Base-by-base conservation (phyloP, 35 echinoderm and acorn worm species). In the Patiria miniata region DNA sequence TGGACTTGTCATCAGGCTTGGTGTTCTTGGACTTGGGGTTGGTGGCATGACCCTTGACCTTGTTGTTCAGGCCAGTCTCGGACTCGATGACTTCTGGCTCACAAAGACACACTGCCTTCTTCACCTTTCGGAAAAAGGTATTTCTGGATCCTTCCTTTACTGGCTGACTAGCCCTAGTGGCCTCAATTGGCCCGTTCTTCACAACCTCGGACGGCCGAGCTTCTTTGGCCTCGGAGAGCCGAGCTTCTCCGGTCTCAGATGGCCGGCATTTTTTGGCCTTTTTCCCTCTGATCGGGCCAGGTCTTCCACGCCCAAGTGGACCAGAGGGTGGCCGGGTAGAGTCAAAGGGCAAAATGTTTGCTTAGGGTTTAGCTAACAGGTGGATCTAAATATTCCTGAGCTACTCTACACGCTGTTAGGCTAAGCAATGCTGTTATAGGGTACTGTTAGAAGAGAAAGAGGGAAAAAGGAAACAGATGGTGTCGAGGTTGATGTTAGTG, bases 311-410 rank as follows among this genome's bases (percentile, higher is more conserved):
- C 34, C 26, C 18, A 18, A 12, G 3, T 30, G 21, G 65, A 23
- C 29, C 65, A 73, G 65, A 73, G 65, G 65, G 65, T 32, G 26
- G 65, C 26, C 65, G 65, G 19, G 14, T 73, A 30, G 3, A 73
- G 21, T 73, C 65, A 73, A 73, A 73, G 65, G 23, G 34, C 65
- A 73, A 73, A 73, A 73, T 73, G 65, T 22, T 73, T 18, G 26
- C 65, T 73, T 32, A 28, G 34, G 18, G 18, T 69, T 29, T 34
- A 36, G 65, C 65, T 32, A 36, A 73, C 65, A 73, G 26, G 26
- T 7, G 14, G 65, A 14, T 16, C 29, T 22, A 73, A 68, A 34
- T 60, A 32, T 28, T 32, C 65, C 26, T 26, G 23, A 32, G 19
- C 65, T 73, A 26, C 19, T 32, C 65, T 73, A 34, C 21, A 32